Evolutionary conservation across 2,797 vertebrate genomes (phyloP), one percentile per base, ranked within the genome.

Genomic region (Tamandua tetradactyla): DNA sequence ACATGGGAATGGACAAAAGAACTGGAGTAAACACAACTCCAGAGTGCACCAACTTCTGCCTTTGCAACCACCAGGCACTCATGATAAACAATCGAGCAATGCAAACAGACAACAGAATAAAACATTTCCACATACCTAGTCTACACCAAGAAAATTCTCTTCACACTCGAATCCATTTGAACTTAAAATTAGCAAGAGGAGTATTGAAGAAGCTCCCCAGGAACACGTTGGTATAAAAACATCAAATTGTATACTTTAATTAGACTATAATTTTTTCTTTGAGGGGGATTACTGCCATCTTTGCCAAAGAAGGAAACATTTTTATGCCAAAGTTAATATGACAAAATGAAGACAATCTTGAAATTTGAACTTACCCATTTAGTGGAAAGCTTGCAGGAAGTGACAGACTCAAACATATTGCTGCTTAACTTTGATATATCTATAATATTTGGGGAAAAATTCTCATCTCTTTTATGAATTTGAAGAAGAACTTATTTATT

Each of bases 401-500:
- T 96, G 97, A 96, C 92, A 97, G 96, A 97, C 96, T 96, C 89
- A 91, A 85, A 88, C 95, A 97, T 96, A 95, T 96, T 97, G 88
- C 91, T 95, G 86, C 97, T 96, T 97, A 82, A 92, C 90, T 87
- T 95, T 94, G 88, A 87, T 92, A 96, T 94, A 90, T 95, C 97
- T 97, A 93, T 97, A 96, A 97, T 97, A 97, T 96, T 97, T 97
- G 96, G 92, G 94, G 59, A 96, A 93, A 97, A 89, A 86, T 95
- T 47, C 95, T 96, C 95, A 97, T 96, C 97, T 97, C 94, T 96
- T 92, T 96, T 96, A 97, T 96, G 96, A 96, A 96, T 96, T 96
- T 96, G 90, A 97, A 96, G 96, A 96, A 96, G 59, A 69, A 95
- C 91, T 97, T 97, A 97, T 97, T 97, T 97, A 97, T 96, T 97